Conservation (phyloP, 2,113 vertebrate genomes). For the Hassar affinis region DNA sequence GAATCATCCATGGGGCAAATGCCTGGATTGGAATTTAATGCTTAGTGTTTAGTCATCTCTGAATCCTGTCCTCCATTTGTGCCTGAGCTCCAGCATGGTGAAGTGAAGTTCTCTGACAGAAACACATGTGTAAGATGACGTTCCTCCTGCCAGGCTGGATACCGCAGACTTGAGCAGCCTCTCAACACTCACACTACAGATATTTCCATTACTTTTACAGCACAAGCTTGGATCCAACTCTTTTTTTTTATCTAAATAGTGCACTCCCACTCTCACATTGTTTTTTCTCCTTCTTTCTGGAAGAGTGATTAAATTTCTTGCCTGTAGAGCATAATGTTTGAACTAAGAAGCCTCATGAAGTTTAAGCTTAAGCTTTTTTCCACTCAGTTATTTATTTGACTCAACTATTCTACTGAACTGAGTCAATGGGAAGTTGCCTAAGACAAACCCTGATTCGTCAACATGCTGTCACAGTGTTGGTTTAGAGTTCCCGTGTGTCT, state of each 20-base stretch:
- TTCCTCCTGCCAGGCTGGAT: constrained; percentile 29
- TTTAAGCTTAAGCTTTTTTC: neutral
- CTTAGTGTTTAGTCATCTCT: neutral
- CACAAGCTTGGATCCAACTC: constrained; percentile 22
- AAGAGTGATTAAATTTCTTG: constrained; percentile 37
- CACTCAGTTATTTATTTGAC: neutral
- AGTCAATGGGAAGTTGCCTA: constrained; percentile 14
- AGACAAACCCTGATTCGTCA: constrained; percentile 10
- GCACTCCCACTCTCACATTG: neutral
- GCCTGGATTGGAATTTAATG: neutral
- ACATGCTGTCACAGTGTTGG: neutral
- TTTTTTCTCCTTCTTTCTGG: constrained; percentile 28
- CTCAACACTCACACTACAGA: constrained; percentile 27
- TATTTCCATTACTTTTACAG: constrained; percentile 44
- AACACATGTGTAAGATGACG: constrained; percentile 44
- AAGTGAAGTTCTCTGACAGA: constrained; percentile 40
- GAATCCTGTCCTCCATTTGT: constrained; percentile 49
- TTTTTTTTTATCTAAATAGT: constrained; percentile 43
- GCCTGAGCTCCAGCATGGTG: constrained; percentile 44
- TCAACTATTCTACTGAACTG: neutral
- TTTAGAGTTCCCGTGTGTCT: neutral
- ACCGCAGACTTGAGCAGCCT: constrained; percentile 19
- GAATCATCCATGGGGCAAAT: neutral
- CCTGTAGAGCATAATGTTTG: constrained; percentile 17
- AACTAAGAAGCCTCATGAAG: neutral